Percentiles rank a stretch among this genome's conserved stretches.
phyloP scores from a whole-genome alignment of 2,113 vertebrate species.

The Alces alces region DNA sequence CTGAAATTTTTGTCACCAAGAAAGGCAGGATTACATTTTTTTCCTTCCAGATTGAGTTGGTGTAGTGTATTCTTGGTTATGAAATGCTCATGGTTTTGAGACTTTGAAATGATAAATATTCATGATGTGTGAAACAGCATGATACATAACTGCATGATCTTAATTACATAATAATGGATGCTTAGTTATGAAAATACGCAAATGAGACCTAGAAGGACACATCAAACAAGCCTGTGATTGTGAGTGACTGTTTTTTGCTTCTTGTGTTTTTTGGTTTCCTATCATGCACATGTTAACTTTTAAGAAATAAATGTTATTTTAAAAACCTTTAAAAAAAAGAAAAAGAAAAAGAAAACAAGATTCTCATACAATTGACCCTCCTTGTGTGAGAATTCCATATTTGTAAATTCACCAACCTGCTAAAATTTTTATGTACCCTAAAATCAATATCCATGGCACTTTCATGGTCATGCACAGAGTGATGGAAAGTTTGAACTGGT shows the following conservation, averaged over 20 bases:
- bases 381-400: background rate
- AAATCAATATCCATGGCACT: background rate
- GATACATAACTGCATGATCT: background rate
- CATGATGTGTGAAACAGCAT: background rate
- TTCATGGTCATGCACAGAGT: background rate
- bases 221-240: background rate
- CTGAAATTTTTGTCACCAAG: background rate
- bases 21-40: background rate
- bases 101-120: background rate
- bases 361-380: background rate
- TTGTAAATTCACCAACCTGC: background rate
- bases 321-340: background rate
- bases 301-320: background rate
- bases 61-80: background rate
- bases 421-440: background rate
- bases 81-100: background rate
- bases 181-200: background rate
- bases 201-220: background rate
- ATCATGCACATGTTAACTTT: background rate
- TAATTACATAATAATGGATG: background rate
- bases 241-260: background rate
- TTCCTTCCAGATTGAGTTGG: background rate
- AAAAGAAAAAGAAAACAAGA: background rate
- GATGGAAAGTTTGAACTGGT: background rate
- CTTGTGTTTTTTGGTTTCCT: background rate